phyloP scores from a whole-genome alignment of 2,797 vertebrate genomes.

The Neoniphon sammara region DNA sequence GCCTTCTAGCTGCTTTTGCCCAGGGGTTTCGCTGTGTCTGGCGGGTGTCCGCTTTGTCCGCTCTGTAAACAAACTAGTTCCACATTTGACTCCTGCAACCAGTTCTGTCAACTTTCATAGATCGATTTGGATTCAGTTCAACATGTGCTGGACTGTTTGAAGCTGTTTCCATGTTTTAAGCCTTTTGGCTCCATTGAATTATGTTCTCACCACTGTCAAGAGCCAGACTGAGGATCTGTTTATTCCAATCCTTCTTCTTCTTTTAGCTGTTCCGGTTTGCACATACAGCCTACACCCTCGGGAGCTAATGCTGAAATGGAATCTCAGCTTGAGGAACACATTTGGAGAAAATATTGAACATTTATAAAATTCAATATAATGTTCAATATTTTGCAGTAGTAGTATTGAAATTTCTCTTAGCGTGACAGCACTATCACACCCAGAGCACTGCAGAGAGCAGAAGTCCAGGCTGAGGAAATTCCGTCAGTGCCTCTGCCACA shows the following conservation, averaged over 20 bases:
- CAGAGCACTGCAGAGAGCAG: constrained; percentile 27
- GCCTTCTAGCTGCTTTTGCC: background rate
- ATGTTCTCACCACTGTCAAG: too few relatives aligned
- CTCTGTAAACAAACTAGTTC: constrained; percentile 1
- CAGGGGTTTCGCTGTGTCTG: background rate
- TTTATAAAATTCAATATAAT: too few relatives aligned
- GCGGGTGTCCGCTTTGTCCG: background rate
- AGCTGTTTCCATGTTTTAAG: too few relatives aligned
- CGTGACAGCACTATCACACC: constrained; percentile 7
- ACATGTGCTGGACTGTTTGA: too few relatives aligned
- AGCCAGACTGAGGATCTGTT: too few relatives aligned
- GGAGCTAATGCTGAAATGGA: background rate
- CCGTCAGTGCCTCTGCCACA: constrained; percentile 55
- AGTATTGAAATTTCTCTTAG: constrained; percentile 24
- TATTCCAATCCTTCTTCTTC: too few relatives aligned
- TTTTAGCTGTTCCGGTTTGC: too few relatives aligned
- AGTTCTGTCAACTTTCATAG: constrained; percentile 4
- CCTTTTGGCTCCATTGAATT: too few relatives aligned
- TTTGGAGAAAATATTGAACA: constrained; percentile 17
- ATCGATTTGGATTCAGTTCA: too few relatives aligned
- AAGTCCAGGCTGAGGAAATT: constrained; percentile 44
- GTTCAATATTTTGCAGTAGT: constrained; percentile 15
- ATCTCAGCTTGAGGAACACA: too few relatives aligned
- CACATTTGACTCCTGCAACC: too few relatives aligned
- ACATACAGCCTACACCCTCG: background rate